Evolutionary conservation across 2,888 invertebrate genomes (phyloP).

Genomic region (Nymphalis c-album): DNA sequence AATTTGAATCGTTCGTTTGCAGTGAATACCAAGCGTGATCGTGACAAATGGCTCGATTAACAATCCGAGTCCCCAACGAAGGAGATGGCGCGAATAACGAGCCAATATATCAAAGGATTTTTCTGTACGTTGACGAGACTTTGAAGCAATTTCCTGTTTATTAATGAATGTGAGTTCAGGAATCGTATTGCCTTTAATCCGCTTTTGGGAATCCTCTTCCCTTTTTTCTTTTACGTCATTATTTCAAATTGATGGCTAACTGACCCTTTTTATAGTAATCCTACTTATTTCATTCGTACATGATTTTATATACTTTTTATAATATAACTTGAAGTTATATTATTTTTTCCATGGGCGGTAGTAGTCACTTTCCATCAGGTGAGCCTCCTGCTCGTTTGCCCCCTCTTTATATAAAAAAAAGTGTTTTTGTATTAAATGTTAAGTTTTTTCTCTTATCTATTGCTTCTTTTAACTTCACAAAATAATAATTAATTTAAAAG

Average conservation of each 20-base stretch:
- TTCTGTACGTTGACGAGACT: constrained; percentile 65
- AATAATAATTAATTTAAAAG: too few relatives aligned
- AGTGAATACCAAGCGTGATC: constrained; percentile 71
- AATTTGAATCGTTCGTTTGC: constrained; percentile 66
- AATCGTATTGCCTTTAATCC: constrained; percentile 20
- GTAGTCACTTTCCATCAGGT: too few relatives aligned
- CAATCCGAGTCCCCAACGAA: constrained; percentile 67
- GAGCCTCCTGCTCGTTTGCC: too few relatives aligned
- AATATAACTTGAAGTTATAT: too few relatives aligned
- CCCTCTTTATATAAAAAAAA: too few relatives aligned
- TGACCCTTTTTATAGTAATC: too few relatives aligned
- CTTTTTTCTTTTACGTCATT: not conserved
- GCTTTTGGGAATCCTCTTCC: constrained; percentile 4
- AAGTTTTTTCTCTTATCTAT: too few relatives aligned
- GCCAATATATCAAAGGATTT: constrained; percentile 80
- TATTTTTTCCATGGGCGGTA: too few relatives aligned
- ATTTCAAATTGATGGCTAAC: not conserved
- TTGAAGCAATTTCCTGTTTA: constrained; percentile 60
- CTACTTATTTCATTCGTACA: too few relatives aligned
- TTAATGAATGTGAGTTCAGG: constrained; percentile 45
- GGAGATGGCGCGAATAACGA: constrained; percentile 78
- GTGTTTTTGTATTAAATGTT: too few relatives aligned
- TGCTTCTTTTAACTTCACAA: too few relatives aligned
- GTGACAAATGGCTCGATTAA: constrained; percentile 79
- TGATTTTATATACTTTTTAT: too few relatives aligned